Base-by-base conservation (phyloP, 2,113 vertebrate species). In the Laticauda colubrina region DNA sequence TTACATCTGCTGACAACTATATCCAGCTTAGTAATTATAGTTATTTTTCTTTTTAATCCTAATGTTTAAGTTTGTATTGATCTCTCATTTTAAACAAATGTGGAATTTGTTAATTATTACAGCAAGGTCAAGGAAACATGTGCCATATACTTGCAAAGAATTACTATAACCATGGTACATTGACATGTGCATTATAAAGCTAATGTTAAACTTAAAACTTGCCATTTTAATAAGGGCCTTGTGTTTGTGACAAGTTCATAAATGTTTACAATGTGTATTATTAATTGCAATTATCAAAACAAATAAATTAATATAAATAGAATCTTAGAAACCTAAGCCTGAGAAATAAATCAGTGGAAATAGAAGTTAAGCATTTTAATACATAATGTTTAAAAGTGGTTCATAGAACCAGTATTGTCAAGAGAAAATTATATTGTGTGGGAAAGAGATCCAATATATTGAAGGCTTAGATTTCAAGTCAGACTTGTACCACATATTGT, bases 341-440 rank as follows among this genome's bases (percentile, higher is more conserved):
- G 20, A 2, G 3, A 2, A 15, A 59, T 51, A 91, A 26, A 43
- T 1, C 0, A 0, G 94, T 87, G 9, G 90, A 61, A 21, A 0
- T 3, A 91, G 91, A 94, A 91, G 93, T 97, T 96, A 96, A 91
- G 94, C 89, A 96, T 91, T 98, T 98, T 98, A 97, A 97, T 98
- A 97, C 96, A 21, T 56, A 90, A 94, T 93, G 54, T 93, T 91
- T 90, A 81, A 93, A 94, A 93, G 5, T 94, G 97, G 97, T 98
- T 98, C 97, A 97, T 91, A 98, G 98, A 98, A 98, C 98, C 97
- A 97, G 94, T 97, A 98, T 91, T 89, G 96, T 92, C 93, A 93
- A 88, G 94, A 96, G 95, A 64, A 95, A 97, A 96, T 89, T 89
- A 55, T 88, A 94, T 87, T 97, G 94, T 95, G 95, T 92, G 96